Percentiles rank a stretch among this genome's conserved stretches.
phyloP scores from a whole-genome alignment of 2,888 invertebrate species.

The Phasia obesa region DNA sequence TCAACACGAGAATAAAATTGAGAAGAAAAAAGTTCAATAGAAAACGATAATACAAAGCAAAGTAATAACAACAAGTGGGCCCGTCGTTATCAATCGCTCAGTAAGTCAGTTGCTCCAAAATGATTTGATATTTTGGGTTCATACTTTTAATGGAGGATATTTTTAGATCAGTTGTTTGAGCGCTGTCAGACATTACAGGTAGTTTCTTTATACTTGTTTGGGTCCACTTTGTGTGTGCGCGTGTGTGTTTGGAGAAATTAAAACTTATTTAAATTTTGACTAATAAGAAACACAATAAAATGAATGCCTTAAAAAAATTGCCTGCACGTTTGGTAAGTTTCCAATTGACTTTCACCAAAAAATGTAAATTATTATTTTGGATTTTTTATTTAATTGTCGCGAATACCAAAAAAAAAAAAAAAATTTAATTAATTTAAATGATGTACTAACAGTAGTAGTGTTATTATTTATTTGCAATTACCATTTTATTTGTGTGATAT shows the following conservation, averaged over 20 bases:
- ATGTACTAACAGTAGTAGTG: background rate
- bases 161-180: slow-evolving; percentile 63
- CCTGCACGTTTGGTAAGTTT: slow-evolving; percentile 80
- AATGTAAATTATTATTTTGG: too few species aligned
- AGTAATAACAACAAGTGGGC: slow-evolving; percentile 60
- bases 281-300: slow-evolving; percentile 68
- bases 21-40: background rate
- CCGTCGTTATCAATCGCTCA: slow-evolving; percentile 38
- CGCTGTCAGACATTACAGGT: slow-evolving; percentile 59
- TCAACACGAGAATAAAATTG: slow-evolving; percentile 5
- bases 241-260: slow-evolving; percentile 31
- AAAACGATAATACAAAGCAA: slow-evolving; percentile 23
- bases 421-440: background rate
- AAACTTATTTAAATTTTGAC: slow-evolving; percentile 47
- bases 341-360: background rate
- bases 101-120: slow-evolving; percentile 25
- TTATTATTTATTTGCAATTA: background rate
- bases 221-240: slow-evolving; percentile 17
- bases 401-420: too few species aligned
- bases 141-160: slow-evolving; percentile 57
- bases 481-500: background rate
- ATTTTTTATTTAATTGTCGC: too few species aligned
- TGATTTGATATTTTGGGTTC: slow-evolving; percentile 43
- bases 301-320: slow-evolving; percentile 80
- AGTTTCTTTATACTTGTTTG: slow-evolving; percentile 12